Percentiles rank a stretch among this genome's conserved stretches.
Evolutionary conservation across 2,797 vertebrate species (phyloP).

Genomic region (Schizopygopsis pylzovi): DNA sequence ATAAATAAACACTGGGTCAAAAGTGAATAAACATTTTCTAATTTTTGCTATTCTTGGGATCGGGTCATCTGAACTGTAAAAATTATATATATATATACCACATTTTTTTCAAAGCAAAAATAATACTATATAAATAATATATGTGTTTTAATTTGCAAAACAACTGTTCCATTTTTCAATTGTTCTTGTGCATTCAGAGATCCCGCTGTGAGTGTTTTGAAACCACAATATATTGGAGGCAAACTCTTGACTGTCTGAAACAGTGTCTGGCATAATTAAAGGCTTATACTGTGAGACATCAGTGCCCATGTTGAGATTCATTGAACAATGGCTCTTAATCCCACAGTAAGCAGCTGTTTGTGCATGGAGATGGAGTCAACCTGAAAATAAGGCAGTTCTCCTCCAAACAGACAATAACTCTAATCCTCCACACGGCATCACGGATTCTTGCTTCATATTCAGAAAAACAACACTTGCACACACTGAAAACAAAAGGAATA

Average conservation of each 20-base stretch:
- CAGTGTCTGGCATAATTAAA: conserved; percentile 35
- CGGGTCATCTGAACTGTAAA: neutral
- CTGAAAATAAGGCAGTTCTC: conserved; percentile 44
- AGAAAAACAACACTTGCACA: conserved; percentile 61
- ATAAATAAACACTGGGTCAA: neutral
- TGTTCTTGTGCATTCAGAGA: conserved; percentile 4
- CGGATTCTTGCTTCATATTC: conserved; percentile 67
- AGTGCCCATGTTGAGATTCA: conserved; percentile 47
- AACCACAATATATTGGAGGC: neutral
- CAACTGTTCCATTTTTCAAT: neutral
- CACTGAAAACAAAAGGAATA: conserved; percentile 69
- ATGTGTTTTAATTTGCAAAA: neutral
- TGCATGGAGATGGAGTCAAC: conserved; percentile 54
- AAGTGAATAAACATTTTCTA: neutral
- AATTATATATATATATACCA: neutral
- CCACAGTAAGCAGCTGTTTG: conserved; percentile 50
- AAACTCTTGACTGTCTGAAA: conserved; percentile 7
- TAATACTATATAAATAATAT: neutral
- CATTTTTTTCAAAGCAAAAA: neutral
- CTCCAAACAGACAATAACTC: conserved; percentile 47
- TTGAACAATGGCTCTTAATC: conserved; percentile 54
- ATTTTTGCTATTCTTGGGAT: neutral
- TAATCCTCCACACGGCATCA: conserved; percentile 64
- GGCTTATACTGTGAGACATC: conserved; percentile 28
- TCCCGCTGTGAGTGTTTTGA: conserved; percentile 7